phyloP scores from a whole-genome alignment of 2,797 vertebrate genomes.

The Periophthalmus magnuspinnatus region DNA sequence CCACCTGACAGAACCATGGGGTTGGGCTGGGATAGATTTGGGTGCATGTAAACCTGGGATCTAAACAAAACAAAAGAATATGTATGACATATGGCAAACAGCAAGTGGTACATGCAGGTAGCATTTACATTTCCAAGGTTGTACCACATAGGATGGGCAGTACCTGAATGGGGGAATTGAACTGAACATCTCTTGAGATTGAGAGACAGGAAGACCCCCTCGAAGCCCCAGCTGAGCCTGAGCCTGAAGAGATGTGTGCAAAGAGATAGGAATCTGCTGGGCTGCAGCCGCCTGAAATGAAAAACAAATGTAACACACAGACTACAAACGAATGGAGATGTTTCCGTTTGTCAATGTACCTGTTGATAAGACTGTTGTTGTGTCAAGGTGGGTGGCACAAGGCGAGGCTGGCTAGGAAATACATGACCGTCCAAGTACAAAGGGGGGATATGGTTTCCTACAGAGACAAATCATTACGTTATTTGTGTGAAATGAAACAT shows the following conservation, averaged over 20 bases:
- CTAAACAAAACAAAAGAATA: slow-evolving; percentile 60
- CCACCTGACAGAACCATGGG: slow-evolving; percentile 95
- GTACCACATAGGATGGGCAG: background rate
- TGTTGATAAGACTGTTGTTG: slow-evolving; percentile 98
- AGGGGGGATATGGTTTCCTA: slow-evolving; percentile 94
- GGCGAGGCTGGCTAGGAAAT: slow-evolving; percentile 93
- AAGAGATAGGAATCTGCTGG: slow-evolving; percentile 97
- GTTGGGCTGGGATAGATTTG: slow-evolving; percentile 93
- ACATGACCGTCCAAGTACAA: slow-evolving; percentile 96
- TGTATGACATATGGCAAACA: background rate
- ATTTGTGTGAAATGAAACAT: background rate
- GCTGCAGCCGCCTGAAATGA: slow-evolving; percentile 86
- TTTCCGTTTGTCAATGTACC: slow-evolving; percentile 72
- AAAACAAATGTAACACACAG: slow-evolving; percentile 17
- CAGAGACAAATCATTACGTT: slow-evolving; percentile 20
- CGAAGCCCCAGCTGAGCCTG: slow-evolving; percentile 94
- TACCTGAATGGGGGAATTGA: slow-evolving; percentile 97
- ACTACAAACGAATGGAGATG: no score
- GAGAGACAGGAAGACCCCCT: slow-evolving; percentile 93
- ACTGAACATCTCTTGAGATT: slow-evolving; percentile 98
- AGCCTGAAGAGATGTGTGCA: slow-evolving; percentile 96
- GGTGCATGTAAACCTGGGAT: slow-evolving; percentile 99
- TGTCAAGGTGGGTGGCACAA: slow-evolving; percentile 91
- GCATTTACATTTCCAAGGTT: background rate
- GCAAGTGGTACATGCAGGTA: background rate